Percentiles rank a stretch among this genome's conserved stretches.
Evolutionary conservation across 2,888 invertebrate species (phyloP).

Genomic region (Ectropis crepuscularia): DNA sequence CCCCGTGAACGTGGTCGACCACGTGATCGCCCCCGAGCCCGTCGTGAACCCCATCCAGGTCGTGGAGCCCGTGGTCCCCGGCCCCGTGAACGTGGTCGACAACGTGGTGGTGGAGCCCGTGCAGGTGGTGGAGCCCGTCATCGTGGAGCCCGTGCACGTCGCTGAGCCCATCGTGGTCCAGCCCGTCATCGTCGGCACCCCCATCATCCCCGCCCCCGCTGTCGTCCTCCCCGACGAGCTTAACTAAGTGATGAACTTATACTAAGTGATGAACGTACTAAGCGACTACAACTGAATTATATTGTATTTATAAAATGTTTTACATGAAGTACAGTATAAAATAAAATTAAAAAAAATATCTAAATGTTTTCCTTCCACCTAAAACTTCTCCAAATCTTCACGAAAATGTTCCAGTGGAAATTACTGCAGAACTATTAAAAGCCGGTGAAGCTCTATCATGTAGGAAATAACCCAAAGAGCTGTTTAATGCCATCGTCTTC

Average conservation of each 20-base stretch:
- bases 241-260: constrained; percentile 45
- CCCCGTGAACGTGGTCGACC: constrained; percentile 33
- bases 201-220: constrained; percentile 53
- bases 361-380: not conserved
- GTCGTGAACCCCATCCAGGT: constrained; percentile 23
- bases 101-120: constrained; percentile 35
- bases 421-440: too few species aligned
- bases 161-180: constrained; percentile 41
- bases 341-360: constrained; percentile 2
- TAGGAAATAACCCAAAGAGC: too few species aligned
- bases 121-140: constrained; percentile 27
- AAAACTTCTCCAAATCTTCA: not conserved
- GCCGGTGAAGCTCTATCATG: too few species aligned
- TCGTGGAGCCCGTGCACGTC: constrained; percentile 21
- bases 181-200: constrained; percentile 48
- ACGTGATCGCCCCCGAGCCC: constrained; percentile 28
- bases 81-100: constrained; percentile 35
- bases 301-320: constrained; percentile 25
- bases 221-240: constrained; percentile 56
- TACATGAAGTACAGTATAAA: constrained; percentile 22
- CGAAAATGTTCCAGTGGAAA: too few species aligned
- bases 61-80: constrained; percentile 26
- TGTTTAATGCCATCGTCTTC: too few species aligned
- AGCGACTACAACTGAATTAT: constrained; percentile 24
- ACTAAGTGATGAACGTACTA: constrained; percentile 43